Evolutionary conservation across 2,113 vertebrate genomes (phyloP).

Genomic region (Mesembrinibis cayennensis): DNA sequence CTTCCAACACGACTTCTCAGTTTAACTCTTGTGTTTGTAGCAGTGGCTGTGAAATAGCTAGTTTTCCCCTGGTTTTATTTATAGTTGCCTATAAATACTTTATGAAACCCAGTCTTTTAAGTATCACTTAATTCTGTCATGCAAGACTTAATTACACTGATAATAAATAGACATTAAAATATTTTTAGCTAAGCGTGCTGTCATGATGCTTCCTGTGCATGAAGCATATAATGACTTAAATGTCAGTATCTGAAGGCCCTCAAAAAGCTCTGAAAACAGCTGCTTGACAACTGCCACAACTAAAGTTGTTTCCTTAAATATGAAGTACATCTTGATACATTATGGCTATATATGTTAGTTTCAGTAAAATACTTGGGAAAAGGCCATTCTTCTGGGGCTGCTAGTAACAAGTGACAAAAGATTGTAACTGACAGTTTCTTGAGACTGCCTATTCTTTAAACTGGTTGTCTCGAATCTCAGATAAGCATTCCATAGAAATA

Average conservation of each 20-base stretch:
- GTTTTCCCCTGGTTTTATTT: slow-evolving; percentile 36
- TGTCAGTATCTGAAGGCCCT: slow-evolving; percentile 9
- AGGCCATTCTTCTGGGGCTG: background rate
- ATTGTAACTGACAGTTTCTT: background rate
- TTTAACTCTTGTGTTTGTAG: background rate
- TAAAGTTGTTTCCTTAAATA: background rate
- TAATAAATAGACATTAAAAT: slow-evolving; percentile 52
- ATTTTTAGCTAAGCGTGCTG: slow-evolving; percentile 47
- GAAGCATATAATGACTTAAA: background rate
- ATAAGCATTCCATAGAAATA: background rate
- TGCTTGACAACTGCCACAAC: background rate
- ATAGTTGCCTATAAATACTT: slow-evolving; percentile 45
- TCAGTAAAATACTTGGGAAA: background rate
- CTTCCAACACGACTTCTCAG: background rate
- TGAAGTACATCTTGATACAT: background rate
- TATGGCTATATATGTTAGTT: background rate
- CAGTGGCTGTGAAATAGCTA: background rate
- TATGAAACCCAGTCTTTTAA: slow-evolving; percentile 34
- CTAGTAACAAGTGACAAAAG: background rate
- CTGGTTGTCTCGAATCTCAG: background rate
- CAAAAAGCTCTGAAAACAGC: background rate
- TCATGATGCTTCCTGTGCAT: slow-evolving; percentile 36
- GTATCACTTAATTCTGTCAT: slow-evolving; percentile 52
- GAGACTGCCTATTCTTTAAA: background rate
- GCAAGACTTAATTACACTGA: slow-evolving; percentile 51